A percentile compares a stretch with the other conserved stretches of the same genome.
phyloP scores from a whole-genome alignment of 2,888 invertebrate genomes.

The Desoria tigrina region DNA sequence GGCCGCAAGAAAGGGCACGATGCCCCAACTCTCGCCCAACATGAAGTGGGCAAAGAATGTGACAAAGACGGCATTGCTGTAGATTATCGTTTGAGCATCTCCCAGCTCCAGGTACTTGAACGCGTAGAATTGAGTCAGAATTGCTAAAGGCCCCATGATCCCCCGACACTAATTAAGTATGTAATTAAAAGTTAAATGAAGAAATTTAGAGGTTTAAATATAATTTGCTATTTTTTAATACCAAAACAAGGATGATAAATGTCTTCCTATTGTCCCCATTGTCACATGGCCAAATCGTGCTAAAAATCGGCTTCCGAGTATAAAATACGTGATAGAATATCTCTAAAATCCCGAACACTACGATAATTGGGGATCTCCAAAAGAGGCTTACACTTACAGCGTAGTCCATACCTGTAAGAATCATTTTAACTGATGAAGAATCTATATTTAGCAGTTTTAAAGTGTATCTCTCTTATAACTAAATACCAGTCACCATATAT shows the following conservation, averaged over 20 bases:
- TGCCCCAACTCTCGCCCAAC: conserved; percentile 41
- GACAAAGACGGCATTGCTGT: conserved; percentile 25
- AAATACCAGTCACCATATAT: too few relatives aligned
- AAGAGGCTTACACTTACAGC: conserved; percentile 20
- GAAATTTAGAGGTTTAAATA: too few relatives aligned
- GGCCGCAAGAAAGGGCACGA: conserved; percentile 37
- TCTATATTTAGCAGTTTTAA: not conserved
- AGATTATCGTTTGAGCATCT: conserved; percentile 4
- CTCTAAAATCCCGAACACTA: conserved; percentile 22
- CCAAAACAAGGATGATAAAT: conserved; percentile 19
- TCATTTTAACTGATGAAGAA: not conserved
- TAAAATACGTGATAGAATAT: conserved; percentile 21
- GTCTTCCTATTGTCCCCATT: conserved; percentile 15
- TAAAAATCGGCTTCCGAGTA: conserved; percentile 23
- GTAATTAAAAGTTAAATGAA: too few relatives aligned
- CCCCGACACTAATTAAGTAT: not conserved
- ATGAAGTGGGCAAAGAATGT: conserved; percentile 42
- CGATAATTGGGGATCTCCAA: conserved; percentile 26
- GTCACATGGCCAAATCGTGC: conserved; percentile 24
- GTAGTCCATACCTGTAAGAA: not conserved
- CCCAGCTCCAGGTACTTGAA: not conserved
- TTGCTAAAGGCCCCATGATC: not conserved
- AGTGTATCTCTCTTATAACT: too few relatives aligned
- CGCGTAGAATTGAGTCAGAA: not conserved
- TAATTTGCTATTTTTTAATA: not conserved